Percentiles rank a stretch among this genome's conserved stretches.
phyloP scores from a whole-genome alignment of 1,140 invertebrate species.

The Drosophila takahashii region DNA sequence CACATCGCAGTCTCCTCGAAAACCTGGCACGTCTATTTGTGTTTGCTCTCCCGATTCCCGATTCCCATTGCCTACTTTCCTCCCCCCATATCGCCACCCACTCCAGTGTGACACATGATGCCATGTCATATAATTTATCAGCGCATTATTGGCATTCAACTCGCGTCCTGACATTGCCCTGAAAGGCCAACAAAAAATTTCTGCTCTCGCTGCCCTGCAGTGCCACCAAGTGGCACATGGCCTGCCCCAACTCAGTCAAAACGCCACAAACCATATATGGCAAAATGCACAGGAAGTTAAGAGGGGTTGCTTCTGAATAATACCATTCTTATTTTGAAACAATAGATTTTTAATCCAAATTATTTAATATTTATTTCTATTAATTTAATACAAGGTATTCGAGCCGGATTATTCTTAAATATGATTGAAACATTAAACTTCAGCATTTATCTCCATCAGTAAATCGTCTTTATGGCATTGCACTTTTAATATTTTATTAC shows the following conservation, averaged over 20 bases:
- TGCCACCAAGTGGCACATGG: slow-evolving; percentile 23
- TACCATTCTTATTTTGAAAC: too few relatives aligned
- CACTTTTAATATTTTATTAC: too few relatives aligned
- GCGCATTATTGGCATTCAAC: slow-evolving; percentile 60
- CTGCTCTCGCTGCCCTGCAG: slow-evolving; percentile 27
- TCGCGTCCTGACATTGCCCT: slow-evolving; percentile 52
- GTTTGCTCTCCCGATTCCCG: slow-evolving; percentile 26
- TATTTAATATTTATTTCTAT: too few relatives aligned
- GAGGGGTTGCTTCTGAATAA: too few relatives aligned
- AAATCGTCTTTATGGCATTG: too few relatives aligned
- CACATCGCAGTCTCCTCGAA: slow-evolving; percentile 5
- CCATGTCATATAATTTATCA: slow-evolving; percentile 65
- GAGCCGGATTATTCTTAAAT: too few relatives aligned
- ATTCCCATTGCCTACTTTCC: slow-evolving; percentile 2
- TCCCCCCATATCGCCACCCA: neutral
- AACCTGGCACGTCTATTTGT: slow-evolving; percentile 48
- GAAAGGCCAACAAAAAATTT: slow-evolving; percentile 45
- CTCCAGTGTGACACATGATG: slow-evolving; percentile 55
- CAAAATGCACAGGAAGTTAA: neutral
- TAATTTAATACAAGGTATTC: too few relatives aligned
- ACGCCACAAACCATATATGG: neutral
- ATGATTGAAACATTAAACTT: too few relatives aligned
- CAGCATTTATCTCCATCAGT: too few relatives aligned
- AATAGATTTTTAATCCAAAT: too few relatives aligned
- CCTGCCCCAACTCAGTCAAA: slow-evolving; percentile 2